Conservation (phyloP, 2,797 vertebrate genomes). For the Limosa lapponica region DNA sequence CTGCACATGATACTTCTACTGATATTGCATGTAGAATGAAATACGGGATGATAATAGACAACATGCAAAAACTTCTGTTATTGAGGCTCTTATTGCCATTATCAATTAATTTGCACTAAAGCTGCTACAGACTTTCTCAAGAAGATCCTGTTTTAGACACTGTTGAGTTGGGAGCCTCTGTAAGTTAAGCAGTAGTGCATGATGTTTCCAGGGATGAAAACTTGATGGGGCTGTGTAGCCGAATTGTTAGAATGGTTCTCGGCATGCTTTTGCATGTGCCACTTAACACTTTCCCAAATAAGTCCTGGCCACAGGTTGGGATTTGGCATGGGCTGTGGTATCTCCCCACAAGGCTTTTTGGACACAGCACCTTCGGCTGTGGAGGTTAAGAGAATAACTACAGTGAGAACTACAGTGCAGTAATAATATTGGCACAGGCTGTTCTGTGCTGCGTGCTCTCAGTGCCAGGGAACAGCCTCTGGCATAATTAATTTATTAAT, state of each 20-base stretch:
- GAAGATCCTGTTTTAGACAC: background rate
- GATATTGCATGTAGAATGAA: background rate
- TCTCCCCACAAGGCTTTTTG: background rate
- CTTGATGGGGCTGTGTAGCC: background rate
- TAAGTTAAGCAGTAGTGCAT: background rate
- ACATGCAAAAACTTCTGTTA: background rate
- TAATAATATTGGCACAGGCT: background rate
- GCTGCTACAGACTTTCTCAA: background rate
- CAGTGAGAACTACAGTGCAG: background rate
- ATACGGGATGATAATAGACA: background rate
- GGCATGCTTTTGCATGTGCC: background rate
- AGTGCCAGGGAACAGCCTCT: background rate
- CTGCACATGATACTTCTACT: background rate
- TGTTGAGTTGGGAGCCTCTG: background rate
- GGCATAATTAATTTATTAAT: constrained; percentile 27
- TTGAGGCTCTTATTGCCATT: background rate
- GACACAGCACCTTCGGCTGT: background rate
- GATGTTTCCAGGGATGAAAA: background rate
- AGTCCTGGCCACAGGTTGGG: background rate
- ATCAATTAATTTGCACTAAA: background rate
- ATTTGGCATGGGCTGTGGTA: background rate
- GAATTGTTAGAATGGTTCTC: background rate
- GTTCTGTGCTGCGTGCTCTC: background rate
- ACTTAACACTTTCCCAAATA: background rate
- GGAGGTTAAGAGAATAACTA: background rate